Conservation (phyloP, 1,140 invertebrate species). For the Heliconius nattereri region DNA sequence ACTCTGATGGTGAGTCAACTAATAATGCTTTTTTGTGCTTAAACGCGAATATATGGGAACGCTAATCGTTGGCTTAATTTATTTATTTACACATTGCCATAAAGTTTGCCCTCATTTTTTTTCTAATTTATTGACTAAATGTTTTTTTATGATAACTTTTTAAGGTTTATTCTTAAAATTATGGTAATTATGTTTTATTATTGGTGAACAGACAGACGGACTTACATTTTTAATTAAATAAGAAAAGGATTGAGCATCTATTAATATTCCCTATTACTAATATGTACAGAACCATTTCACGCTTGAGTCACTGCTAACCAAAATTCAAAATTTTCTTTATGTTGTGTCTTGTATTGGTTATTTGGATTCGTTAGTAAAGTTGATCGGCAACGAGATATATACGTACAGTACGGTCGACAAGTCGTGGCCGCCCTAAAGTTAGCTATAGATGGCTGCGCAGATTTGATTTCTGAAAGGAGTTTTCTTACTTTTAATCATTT, state of each 20-base stretch:
- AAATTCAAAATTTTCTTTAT: slow-evolving; percentile 78
- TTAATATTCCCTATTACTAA: slow-evolving; percentile 45
- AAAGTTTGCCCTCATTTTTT: background rate
- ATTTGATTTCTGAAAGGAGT: too few relatives aligned
- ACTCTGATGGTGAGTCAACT: background rate
- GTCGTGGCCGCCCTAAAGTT: too few relatives aligned
- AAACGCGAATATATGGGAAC: slow-evolving; percentile 42
- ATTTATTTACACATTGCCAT: slow-evolving; percentile 25
- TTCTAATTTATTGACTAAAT: background rate
- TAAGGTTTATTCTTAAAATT: background rate
- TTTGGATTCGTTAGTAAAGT: slow-evolving; percentile 41
- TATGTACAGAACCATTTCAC: slow-evolving; percentile 73
- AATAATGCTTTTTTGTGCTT: slow-evolving; percentile 49
- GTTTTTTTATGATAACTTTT: background rate
- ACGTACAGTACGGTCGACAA: slow-evolving; percentile 41
- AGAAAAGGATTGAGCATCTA: background rate
- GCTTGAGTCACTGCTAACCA: slow-evolving; percentile 79
- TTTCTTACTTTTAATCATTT: too few relatives aligned
- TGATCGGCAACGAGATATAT: slow-evolving; percentile 4
- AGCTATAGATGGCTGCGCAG: too few relatives aligned
- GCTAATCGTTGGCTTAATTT: slow-evolving; percentile 44
- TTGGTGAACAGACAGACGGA: background rate
- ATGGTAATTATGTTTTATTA: background rate
- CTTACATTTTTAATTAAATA: background rate
- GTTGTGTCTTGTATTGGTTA: slow-evolving; percentile 82